A percentile compares a stretch with the other conserved stretches of the same genome.
These are phyloP conservation scores for Rhagoletis pomonella DNA, from an alignment of 1,140 invertebrate genomes.

Conservation along the genomic window DNA sequence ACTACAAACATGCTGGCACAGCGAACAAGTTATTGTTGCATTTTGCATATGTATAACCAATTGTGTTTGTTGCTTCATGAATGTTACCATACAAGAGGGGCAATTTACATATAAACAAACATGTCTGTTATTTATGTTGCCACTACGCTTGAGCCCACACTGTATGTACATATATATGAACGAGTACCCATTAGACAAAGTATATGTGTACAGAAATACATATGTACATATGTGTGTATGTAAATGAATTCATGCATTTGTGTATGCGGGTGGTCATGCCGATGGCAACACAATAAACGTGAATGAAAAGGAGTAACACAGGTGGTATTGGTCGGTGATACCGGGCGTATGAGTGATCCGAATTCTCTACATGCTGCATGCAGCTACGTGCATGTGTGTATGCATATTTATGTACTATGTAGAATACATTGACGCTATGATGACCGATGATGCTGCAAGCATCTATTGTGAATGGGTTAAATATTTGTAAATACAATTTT, in stretches of 20 bases:
- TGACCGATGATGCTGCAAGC: background rate
- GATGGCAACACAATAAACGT: too few species aligned
- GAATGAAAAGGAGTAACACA: too few species aligned
- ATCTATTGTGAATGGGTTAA: slow-evolving; percentile 31
- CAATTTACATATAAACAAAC: background rate
- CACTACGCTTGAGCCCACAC: background rate
- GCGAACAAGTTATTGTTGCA: slow-evolving; percentile 28
- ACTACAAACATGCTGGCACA: background rate
- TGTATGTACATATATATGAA: background rate
- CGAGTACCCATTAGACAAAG: too few species aligned
- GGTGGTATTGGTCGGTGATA: too few species aligned
- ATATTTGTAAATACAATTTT: slow-evolving; percentile 39
- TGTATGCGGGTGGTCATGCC: too few species aligned
- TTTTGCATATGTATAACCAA: slow-evolving; percentile 38
- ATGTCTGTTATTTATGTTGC: slow-evolving; percentile 1
- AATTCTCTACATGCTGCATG: background rate
- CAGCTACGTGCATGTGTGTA: background rate
- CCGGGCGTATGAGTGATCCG: slow-evolving; percentile 13
- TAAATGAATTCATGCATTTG: background rate
- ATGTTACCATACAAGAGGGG: background rate
- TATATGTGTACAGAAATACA: background rate
- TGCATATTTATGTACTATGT: background rate
- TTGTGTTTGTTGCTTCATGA: slow-evolving; percentile 28
- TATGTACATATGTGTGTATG: background rate
- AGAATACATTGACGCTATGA: background rate